Evolutionary conservation across 2,797 vertebrate genomes (phyloP), one percentile per base, ranked within the genome.

Genomic region (Lutjanus campechanus): DNA sequence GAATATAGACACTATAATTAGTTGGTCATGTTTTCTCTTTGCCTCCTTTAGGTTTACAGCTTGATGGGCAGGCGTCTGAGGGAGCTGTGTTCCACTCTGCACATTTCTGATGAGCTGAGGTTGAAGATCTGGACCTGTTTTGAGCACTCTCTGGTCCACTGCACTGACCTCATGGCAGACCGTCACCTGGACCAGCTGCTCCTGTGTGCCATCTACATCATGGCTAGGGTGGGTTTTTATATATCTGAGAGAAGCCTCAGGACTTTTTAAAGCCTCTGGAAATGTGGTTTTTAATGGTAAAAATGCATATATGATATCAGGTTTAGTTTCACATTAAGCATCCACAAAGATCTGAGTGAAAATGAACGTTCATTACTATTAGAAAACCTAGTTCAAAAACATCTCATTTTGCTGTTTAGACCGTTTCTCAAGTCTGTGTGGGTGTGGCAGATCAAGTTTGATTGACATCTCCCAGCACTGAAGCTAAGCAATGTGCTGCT

Each of bases 41-140:
- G 65, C 40, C 9, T 12, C 5, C 12, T 4, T 13, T 84, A 98
- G 97, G 96, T 97, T 17, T 98, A 98, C 90, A 93, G 94, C 15
- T 83, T 97, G 85, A 96, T 96, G 74, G 95, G 93, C 0, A 90
- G 93, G 41, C 96, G 96, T 1, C 94, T 98, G 76, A 92, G 92
- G 65, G 95, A 96, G 41, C 95, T 97, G 61, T 97, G 96, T 17
- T 77, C 91, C 71, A 93, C 93, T 19, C 92, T 98, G 2, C 91
- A 94, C 29, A 92, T 97, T 76, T 87, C 93, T 0, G 93, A 95
- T n/a, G 96, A 97, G 70, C 94, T 97, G 77, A 92, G 94, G 50
- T 88, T 92, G 58, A 97, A 97, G 89, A 97, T 98, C 92, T 98
- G 97, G 97, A 97, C 97, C 0, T 97, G 97, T 74, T 97, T 98